Percentiles rank a stretch among this genome's conserved stretches.
Evolutionary conservation across 1,140 invertebrate species (phyloP).

Genomic region (Brachionus asplanchnoidis): DNA sequence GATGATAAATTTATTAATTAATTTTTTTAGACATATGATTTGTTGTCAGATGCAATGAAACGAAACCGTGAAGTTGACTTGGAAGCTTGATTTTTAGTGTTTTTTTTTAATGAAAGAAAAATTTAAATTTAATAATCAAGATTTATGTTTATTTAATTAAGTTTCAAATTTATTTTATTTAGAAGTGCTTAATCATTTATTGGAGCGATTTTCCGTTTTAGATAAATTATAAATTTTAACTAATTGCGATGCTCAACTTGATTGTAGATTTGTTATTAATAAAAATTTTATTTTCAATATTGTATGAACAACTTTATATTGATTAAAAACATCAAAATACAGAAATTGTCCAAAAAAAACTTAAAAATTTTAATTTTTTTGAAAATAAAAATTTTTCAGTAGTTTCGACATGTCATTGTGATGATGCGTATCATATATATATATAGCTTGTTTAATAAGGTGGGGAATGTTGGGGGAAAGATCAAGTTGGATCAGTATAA

Average conservation of each 20-base stretch:
- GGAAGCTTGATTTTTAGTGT: background rate
- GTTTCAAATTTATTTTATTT: background rate
- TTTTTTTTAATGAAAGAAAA: too few species aligned
- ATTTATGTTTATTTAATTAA: background rate
- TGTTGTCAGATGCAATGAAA: slow-evolving; percentile 12
- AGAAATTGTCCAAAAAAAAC: too few species aligned
- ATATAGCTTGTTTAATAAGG: too few species aligned
- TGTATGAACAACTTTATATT: background rate
- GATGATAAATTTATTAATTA: background rate
- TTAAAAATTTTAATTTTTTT: too few species aligned
- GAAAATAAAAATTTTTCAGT: too few species aligned
- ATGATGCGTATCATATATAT: too few species aligned
- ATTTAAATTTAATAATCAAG: background rate
- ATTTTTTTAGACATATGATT: background rate
- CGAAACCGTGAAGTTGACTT: background rate
- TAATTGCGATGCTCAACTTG: background rate
- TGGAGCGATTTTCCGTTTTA: background rate
- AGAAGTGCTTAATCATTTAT: background rate
- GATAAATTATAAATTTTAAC: background rate
- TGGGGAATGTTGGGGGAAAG: too few species aligned
- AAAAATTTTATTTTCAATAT: background rate
- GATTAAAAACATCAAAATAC: too few species aligned
- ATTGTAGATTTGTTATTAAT: too few species aligned
- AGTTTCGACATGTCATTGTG: too few species aligned
- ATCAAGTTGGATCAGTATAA: too few species aligned